Evolutionary conservation across 2,113 vertebrate species (phyloP).

Genomic region (Periophthalmodon schlosseri): DNA sequence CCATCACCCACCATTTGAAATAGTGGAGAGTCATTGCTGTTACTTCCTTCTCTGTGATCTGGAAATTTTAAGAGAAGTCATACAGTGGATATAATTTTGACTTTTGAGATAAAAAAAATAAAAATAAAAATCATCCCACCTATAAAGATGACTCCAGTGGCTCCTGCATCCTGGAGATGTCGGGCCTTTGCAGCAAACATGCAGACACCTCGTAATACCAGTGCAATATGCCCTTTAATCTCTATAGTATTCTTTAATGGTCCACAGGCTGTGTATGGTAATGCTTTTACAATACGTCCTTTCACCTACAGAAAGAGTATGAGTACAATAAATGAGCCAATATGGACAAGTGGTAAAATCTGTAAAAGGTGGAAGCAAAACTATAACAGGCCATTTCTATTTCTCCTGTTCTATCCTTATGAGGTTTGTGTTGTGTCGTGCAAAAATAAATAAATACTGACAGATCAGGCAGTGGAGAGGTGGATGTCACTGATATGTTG

Average conservation of each 20-base stretch:
- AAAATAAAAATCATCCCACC: constrained; percentile 42
- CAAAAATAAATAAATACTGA: too few relatives aligned
- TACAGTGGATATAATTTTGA: not conserved
- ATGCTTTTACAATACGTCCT: constrained; percentile 72
- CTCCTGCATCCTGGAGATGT: constrained; percentile 77
- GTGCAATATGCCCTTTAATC: constrained; percentile 70
- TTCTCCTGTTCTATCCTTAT: too few relatives aligned
- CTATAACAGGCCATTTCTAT: too few relatives aligned
- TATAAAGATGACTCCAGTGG: constrained; percentile 78
- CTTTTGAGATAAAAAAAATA: too few relatives aligned
- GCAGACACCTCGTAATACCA: constrained; percentile 79
- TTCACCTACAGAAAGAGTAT: constrained; percentile 67
- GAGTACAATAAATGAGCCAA: not conserved
- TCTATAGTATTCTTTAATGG: constrained; percentile 66
- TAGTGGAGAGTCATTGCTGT: constrained; percentile 76
- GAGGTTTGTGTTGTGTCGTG: too few relatives aligned
- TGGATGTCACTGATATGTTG: too few relatives aligned
- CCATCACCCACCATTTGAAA: constrained; percentile 86
- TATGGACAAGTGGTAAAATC: not conserved
- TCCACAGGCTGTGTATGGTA: constrained; percentile 78
- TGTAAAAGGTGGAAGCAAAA: not conserved
- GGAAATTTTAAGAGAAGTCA: not conserved
- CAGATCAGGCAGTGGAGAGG: too few relatives aligned
- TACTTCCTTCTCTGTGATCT: constrained; percentile 81
- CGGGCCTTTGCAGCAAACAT: constrained; percentile 83